Conservation (phyloP, 2,113 vertebrate genomes). For the Periophthalmodon schlosseri region DNA sequence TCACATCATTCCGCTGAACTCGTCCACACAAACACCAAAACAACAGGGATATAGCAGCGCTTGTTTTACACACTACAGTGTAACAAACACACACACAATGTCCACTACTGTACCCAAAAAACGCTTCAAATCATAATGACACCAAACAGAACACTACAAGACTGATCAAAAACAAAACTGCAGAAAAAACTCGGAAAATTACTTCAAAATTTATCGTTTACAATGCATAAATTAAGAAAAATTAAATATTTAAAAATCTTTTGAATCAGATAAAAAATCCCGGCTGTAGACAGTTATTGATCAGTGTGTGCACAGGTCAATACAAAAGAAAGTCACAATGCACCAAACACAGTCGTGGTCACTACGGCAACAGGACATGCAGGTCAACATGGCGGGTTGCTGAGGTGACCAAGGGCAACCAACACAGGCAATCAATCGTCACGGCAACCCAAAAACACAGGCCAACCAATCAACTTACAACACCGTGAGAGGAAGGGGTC, state of each 20-base stretch:
- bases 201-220: conserved; percentile 59
- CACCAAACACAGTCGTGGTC: conserved; percentile 80
- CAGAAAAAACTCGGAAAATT: conserved; percentile 48
- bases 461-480: conserved; percentile 83
- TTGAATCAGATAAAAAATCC: conserved; percentile 61
- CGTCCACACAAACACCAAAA: conserved; percentile 42
- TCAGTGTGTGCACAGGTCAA: conserved; percentile 78
- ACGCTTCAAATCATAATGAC: conserved; percentile 69
- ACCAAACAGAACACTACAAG: conserved; percentile 74
- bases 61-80: conserved; percentile 61
- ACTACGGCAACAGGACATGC: conserved; percentile 80
- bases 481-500: conserved; percentile 76
- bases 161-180: conserved; percentile 77
- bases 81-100: conserved; percentile 67
- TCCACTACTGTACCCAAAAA: conserved; percentile 60
- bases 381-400: conserved; percentile 78
- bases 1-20: not conserved
- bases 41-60: conserved; percentile 43
- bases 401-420: conserved; percentile 77
- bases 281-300: conserved; percentile 74
- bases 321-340: conserved; percentile 79
- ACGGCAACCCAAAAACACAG: conserved; percentile 79
- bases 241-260: conserved; percentile 61
- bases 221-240: conserved; percentile 46
- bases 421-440: conserved; percentile 81